phyloP scores from a whole-genome alignment of 2,888 invertebrate genomes.

The Chymomyza fuscimana region DNA sequence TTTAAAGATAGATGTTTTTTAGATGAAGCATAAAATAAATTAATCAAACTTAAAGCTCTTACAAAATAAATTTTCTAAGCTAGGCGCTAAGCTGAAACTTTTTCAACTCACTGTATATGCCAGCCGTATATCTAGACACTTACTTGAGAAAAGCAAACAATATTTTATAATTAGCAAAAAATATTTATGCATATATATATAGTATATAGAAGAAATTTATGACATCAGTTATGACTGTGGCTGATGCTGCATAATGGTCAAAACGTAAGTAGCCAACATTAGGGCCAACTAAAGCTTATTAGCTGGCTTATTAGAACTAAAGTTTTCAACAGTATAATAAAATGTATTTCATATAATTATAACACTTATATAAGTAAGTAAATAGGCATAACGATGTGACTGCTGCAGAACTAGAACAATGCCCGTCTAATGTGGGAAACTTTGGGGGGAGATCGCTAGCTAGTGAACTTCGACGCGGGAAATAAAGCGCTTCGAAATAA shows the following conservation, averaged over 20 bases:
- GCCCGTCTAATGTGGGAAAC: slow-evolving; percentile 49
- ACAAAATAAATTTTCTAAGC: no score
- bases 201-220: not conserved
- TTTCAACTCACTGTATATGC: no score
- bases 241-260: not conserved
- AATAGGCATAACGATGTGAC: slow-evolving; percentile 26
- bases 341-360: slow-evolving; percentile 34
- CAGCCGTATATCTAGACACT: no score
- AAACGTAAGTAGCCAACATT: not conserved
- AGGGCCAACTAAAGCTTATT: not conserved
- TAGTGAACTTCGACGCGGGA: slow-evolving; percentile 40
- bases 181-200: slow-evolving; percentile 9
- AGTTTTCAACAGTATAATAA: slow-evolving; percentile 22
- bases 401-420: slow-evolving; percentile 43
- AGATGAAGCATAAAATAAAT: no score
- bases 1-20: no score
- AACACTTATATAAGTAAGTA: slow-evolving; percentile 3
- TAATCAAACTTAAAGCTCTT: no score
- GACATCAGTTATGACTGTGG: not conserved
- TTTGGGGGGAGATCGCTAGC: slow-evolving; percentile 40
- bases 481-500: not conserved
- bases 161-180: slow-evolving; percentile 46
- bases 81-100: no score
- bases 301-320: not conserved
- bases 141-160: not conserved